These are phyloP conservation scores for roundworm (Caenorhabditis elegans) DNA, from an alignment of 1,140 invertebrate species.

Conservation along the genomic window WBcel235 BX284605.5:12206001-12206500, in stretches of 20 bases:
- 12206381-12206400: neutral
- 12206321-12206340: neutral
- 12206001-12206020: too few relatives aligned
- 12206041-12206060: too few relatives aligned
- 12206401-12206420: slow-evolving; percentile 18
- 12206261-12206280: neutral
- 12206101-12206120: too few relatives aligned
- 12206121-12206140: neutral
- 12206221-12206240: slow-evolving; percentile 5
- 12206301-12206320: slow-evolving; percentile 10
- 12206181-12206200: slow-evolving; percentile 3
- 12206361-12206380: slow-evolving; percentile 14
- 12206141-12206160: neutral
- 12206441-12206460: slow-evolving; percentile 24
- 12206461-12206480: neutral
- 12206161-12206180: slow-evolving; percentile 18
- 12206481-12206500: neutral
- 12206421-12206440: neutral
- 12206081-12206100: too few relatives aligned
- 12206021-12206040: too few relatives aligned
- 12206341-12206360: neutral
- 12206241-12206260: slow-evolving; percentile 23
- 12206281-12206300: slow-evolving; percentile 22
- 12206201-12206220: neutral
- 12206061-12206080: too few relatives aligned